A percentile compares a stretch with the other conserved stretches of the same genome.
Conservation (phyloP, 2,888 invertebrate species). For the Protophormia terraenovae region DNA sequence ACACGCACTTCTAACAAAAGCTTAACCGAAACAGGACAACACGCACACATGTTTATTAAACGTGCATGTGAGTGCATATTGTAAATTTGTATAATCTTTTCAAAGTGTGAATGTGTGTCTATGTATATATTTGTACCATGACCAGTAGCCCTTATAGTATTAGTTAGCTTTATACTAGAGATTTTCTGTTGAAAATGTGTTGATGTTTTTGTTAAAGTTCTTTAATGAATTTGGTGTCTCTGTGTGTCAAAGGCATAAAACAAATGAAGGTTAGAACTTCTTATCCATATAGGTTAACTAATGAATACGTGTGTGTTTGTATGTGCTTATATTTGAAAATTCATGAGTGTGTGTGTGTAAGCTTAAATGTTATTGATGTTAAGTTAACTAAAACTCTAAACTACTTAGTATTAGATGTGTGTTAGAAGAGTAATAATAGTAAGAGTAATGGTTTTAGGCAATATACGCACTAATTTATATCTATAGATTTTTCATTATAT, state of each 20-base stretch:
- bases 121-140: too few relatives aligned
- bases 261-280: background rate
- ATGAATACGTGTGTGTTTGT: background rate
- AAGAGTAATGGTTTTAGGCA: background rate
- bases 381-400: background rate
- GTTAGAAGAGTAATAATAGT: background rate
- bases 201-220: constrained; percentile 16
- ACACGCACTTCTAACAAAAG: background rate
- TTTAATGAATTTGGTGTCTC: constrained; percentile 24
- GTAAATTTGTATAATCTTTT: background rate
- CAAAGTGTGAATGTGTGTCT: background rate
- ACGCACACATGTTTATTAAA: background rate
- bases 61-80: background rate
- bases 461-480: background rate
- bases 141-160: too few relatives aligned
- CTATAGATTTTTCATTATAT: too few relatives aligned
- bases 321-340: too few relatives aligned
- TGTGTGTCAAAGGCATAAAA: constrained; percentile 31
- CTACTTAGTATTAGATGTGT: too few relatives aligned
- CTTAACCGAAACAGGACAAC: background rate
- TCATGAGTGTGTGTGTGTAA: background rate
- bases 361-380: background rate
- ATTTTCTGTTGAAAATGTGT: constrained; percentile 24
- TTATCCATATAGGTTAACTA: background rate
- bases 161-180: too few relatives aligned